phyloP scores from a whole-genome alignment of 1,140 invertebrate genomes.

The Drosophila oshimai region DNA sequence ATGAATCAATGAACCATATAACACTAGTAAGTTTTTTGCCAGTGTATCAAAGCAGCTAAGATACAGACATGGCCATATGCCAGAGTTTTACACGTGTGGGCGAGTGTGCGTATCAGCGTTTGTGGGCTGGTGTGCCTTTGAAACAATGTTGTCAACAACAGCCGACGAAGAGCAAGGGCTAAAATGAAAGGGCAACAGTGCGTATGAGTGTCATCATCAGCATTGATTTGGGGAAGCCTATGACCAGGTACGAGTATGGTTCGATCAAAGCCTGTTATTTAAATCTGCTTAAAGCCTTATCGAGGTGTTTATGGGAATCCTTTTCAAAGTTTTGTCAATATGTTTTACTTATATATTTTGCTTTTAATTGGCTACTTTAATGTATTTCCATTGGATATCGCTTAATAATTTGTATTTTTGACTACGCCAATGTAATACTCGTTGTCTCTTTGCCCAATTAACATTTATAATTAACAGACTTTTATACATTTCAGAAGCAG shows the following conservation, averaged over 20 bases:
- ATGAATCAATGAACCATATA: no score
- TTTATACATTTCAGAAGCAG: background rate
- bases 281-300: conserved; percentile 14
- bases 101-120: background rate
- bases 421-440: no score
- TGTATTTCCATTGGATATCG: background rate
- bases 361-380: no score
- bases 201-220: conserved; percentile 77
- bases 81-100: background rate
- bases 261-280: conserved; percentile 13
- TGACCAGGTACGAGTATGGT: conserved; percentile 18
- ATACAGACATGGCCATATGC: conserved; percentile 18
- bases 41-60: conserved; percentile 4
- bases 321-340: background rate
- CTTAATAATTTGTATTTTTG: background rate
- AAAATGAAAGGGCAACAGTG: conserved; percentile 72
- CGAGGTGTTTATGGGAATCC: background rate
- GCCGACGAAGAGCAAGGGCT: conserved; percentile 15
- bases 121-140: conserved; percentile 20
- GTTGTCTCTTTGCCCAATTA: background rate
- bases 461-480: background rate
- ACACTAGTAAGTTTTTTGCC: background rate
- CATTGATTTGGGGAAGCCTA: conserved; percentile 50
- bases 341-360: no score
- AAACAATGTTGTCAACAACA: conserved; percentile 78